Evolutionary conservation across 2,797 vertebrate genomes (phyloP), one percentile per base, ranked within the genome.

Genomic region (Phylloscopus collybita): DNA sequence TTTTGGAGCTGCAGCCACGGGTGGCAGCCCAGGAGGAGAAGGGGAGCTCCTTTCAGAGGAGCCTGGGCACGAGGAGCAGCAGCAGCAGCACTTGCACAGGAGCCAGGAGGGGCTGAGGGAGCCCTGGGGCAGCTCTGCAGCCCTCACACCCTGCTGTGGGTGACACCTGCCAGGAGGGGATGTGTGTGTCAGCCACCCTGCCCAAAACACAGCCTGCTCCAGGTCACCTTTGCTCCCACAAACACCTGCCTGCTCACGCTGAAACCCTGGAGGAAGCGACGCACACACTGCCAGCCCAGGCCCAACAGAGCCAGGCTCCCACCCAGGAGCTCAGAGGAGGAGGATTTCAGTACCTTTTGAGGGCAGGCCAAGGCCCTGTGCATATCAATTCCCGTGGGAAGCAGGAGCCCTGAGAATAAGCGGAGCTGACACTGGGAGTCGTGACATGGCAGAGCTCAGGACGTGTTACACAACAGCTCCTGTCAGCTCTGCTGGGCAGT

Each of bases 221-320:
- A 7, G 29, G 5, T 4, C 4, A 2, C 5, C 45, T 18, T 0
- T 9, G 74, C 16, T 42, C 21, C 69, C 67, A 40, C 5, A 0
- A 2, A 29, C 4, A 0, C 50, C 40, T 6, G 23, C n/a, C 72
- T 6, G 19, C 61, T 4, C 7, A 0, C 30, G 1, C 6, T 1
- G 29, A 15, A 15, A 7, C 3, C 34, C 6, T 7, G 40, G 13
- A 16, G 25, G 40, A 4, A 50, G 8, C 12, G 2, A 32, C 3
- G 8, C 11, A 21, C 25, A 10, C 3, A 12, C 5, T 30, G 18
- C 54, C 61, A 9, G 9, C 19, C 44, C 34, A 9, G 25, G 38
- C 3, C 14, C 42, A 11, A 1, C 4, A 0, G 1, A 51, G 76
- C 85, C 9, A 25, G 8, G 4, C 49, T 45, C 22, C 26, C 78